Conservation (phyloP, 2,797 vertebrate genomes). For the Hydrophis major region DNA sequence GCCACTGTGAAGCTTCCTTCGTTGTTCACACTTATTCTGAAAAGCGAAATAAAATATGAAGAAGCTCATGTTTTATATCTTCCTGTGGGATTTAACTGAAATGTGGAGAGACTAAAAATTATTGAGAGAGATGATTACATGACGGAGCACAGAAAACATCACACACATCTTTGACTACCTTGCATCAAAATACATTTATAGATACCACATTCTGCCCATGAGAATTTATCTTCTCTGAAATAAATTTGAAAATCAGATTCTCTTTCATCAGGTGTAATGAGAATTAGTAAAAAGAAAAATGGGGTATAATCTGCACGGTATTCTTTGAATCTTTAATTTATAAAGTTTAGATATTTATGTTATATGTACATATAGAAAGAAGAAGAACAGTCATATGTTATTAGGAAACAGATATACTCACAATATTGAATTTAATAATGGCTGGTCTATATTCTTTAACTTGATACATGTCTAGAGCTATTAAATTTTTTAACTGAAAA, state of each 20-base stretch:
- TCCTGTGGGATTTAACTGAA: neutral
- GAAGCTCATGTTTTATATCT: neutral
- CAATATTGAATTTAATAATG: neutral
- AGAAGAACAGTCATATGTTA: neutral
- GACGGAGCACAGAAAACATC: neutral
- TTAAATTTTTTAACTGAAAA: neutral
- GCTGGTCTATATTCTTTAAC: neutral
- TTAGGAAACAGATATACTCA: neutral
- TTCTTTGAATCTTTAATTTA: neutral
- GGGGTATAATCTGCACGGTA: neutral
- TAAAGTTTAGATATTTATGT: neutral
- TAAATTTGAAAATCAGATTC: neutral
- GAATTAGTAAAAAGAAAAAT: neutral
- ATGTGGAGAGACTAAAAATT: neutral
- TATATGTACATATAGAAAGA: neutral
- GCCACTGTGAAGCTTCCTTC: neutral
- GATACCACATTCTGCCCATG: neutral
- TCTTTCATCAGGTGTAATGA: neutral
- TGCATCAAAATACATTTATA: neutral
- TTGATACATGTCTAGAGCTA: neutral
- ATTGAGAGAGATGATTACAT: neutral
- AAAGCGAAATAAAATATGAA: neutral
- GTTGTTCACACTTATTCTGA: neutral
- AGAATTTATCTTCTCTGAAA: neutral
- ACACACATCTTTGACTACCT: neutral